Conservation (phyloP, 2,113 vertebrate genomes). For the Lophochroa leadbeateri region DNA sequence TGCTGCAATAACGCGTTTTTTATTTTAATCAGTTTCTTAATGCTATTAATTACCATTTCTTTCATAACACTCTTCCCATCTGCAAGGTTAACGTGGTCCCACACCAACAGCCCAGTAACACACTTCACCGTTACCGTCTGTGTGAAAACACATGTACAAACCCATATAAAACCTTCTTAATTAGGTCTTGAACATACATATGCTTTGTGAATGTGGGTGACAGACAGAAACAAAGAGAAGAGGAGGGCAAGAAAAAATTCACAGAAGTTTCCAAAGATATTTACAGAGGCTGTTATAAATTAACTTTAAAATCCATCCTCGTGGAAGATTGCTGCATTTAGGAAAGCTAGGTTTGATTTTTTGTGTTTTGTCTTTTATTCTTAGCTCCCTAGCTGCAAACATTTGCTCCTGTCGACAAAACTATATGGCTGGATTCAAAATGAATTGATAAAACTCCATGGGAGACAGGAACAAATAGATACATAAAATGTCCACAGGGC, state of each 20-base stretch:
- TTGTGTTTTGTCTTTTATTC: background rate
- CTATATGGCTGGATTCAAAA: background rate
- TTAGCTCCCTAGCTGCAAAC: background rate
- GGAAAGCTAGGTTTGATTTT: background rate
- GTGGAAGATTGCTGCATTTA: background rate
- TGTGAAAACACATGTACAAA: conserved; percentile 58
- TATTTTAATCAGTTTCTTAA: conserved; percentile 65
- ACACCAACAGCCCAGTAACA: background rate
- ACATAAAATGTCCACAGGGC: background rate
- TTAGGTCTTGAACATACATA: conserved; percentile 23
- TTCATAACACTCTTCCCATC: conserved; percentile 35
- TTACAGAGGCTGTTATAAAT: conserved; percentile 51
- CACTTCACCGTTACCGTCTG: background rate
- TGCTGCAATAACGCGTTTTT: conserved; percentile 40
- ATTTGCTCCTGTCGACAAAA: background rate
- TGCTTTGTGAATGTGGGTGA: conserved; percentile 24
- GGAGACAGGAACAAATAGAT: conserved; percentile 18
- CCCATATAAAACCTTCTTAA: conserved; percentile 24
- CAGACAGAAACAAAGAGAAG: conserved; percentile 10
- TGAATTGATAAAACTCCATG: background rate
- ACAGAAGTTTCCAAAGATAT: conserved; percentile 25
- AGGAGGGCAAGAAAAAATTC: conserved; percentile 3
- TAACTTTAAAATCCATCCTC: conserved; percentile 16
- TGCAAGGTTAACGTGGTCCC: background rate
- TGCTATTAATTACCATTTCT: conserved; percentile 57